These are phyloP conservation scores for Unio pictorum DNA, from an alignment of 2,888 invertebrate genomes.

Conservation along the genomic window DNA sequence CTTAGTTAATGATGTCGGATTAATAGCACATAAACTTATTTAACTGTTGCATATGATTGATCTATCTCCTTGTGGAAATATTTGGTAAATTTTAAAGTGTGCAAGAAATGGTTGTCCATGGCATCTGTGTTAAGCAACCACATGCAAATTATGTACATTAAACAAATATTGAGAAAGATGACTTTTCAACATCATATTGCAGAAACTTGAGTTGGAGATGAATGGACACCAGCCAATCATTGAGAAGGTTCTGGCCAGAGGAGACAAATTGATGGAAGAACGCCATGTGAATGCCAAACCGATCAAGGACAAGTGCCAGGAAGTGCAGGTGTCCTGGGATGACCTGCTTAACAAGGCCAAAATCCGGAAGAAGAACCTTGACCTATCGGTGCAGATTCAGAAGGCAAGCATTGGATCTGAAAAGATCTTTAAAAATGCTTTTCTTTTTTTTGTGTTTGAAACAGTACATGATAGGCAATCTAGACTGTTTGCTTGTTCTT, in stretches of 20 bases:
- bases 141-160: too few relatives aligned
- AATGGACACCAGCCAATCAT: slow-evolving; percentile 88
- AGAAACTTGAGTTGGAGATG: slow-evolving; percentile 92
- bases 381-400: slow-evolving; percentile 89
- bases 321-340: slow-evolving; percentile 82
- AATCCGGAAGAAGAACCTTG: slow-evolving; percentile 83
- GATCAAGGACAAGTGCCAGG: slow-evolving; percentile 83
- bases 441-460: background rate
- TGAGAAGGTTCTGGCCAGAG: slow-evolving; percentile 86
- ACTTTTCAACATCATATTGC: slow-evolving; percentile 10
- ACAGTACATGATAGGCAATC: too few relatives aligned
- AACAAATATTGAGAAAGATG: too few relatives aligned
- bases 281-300: slow-evolving; percentile 86
- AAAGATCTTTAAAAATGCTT: background rate
- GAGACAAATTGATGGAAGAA: slow-evolving; percentile 81
- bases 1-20: too few relatives aligned
- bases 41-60: too few relatives aligned
- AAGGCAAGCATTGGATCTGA: slow-evolving; percentile 73
- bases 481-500: too few relatives aligned
- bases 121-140: too few relatives aligned
- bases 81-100: too few relatives aligned
- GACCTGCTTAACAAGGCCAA: slow-evolving; percentile 81
- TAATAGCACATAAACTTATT: too few relatives aligned
- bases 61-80: too few relatives aligned
- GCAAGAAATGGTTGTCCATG: too few relatives aligned